These are phyloP conservation scores for Ophion costatus DNA, from an alignment of 2,888 invertebrate species.

Conservation along the genomic window DNA sequence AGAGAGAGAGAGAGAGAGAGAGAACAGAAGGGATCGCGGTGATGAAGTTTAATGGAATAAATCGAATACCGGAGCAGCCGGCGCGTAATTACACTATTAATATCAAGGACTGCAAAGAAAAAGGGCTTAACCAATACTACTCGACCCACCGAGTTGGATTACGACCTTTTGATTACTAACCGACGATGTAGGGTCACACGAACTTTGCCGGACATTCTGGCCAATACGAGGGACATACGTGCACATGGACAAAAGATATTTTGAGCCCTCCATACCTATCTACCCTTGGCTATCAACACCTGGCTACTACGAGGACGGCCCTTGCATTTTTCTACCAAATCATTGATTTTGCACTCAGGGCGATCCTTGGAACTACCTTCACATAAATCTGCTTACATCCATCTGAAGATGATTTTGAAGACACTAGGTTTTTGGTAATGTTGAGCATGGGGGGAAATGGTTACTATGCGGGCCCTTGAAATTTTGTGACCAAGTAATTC, in stretches of 20 bases:
- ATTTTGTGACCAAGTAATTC: too few species aligned
- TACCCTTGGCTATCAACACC: too few species aligned
- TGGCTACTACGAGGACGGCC: too few species aligned
- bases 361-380: neutral
- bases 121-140: neutral
- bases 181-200: conserved; percentile 28
- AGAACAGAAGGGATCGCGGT: conserved; percentile 28
- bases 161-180: conserved; percentile 18
- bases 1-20: neutral
- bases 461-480: too few species aligned
- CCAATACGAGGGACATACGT: conserved; percentile 8
- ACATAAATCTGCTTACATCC: neutral
- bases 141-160: neutral
- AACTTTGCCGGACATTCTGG: conserved; percentile 23
- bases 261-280: neutral
- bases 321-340: too few species aligned
- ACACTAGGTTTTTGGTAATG: neutral
- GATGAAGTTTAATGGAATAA: conserved; percentile 67
- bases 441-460: too few species aligned
- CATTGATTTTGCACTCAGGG: neutral
- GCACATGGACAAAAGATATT: neutral
- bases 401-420: neutral
- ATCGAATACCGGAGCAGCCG: conserved; percentile 60
- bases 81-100: conserved; percentile 64
- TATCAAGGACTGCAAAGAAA: conserved; percentile 27